Conservation (phyloP, 1,140 invertebrate species). For the Cotesia typhae region DNA sequence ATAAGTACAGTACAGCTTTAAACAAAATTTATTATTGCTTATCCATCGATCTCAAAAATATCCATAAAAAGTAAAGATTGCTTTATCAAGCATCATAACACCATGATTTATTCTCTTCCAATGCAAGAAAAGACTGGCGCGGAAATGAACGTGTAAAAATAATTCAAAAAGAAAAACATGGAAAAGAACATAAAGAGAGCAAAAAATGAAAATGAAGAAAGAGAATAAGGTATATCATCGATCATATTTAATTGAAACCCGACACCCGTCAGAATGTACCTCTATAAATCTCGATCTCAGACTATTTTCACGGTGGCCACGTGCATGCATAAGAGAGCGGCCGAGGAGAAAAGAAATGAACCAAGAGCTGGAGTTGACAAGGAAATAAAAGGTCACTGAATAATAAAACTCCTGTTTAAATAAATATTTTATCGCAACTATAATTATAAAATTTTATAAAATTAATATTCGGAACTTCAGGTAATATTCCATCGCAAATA, state of each 20-base stretch:
- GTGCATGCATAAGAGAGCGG: neutral
- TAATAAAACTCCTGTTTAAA: no score
- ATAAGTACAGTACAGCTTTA: no score
- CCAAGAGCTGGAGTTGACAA: slow-evolving; percentile 5
- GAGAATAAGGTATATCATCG: slow-evolving; percentile 43
- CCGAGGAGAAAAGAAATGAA: slow-evolving; percentile 11
- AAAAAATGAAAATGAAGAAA: slow-evolving; percentile 4
- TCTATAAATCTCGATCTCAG: slow-evolving; percentile 46
- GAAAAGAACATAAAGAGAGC: no score
- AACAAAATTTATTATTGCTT: no score
- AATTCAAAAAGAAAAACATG: no score
- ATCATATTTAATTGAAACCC: slow-evolving; percentile 58
- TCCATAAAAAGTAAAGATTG: neutral
- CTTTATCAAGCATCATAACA: neutral
- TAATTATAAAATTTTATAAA: neutral
- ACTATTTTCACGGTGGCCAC: slow-evolving; percentile 41
- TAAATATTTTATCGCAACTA: neutral
- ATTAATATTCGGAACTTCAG: no score
- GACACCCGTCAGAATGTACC: slow-evolving; percentile 43
- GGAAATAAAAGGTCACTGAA: slow-evolving; percentile 9
- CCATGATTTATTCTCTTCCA: no score
- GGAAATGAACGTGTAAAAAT: no score
- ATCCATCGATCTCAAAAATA: no score
- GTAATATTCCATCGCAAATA: neutral
- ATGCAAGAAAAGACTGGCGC: no score